A percentile compares a stretch with the other conserved stretches of the same genome.
phyloP scores from a whole-genome alignment of 1,140 invertebrate species.

The Magallana gigas region DNA sequence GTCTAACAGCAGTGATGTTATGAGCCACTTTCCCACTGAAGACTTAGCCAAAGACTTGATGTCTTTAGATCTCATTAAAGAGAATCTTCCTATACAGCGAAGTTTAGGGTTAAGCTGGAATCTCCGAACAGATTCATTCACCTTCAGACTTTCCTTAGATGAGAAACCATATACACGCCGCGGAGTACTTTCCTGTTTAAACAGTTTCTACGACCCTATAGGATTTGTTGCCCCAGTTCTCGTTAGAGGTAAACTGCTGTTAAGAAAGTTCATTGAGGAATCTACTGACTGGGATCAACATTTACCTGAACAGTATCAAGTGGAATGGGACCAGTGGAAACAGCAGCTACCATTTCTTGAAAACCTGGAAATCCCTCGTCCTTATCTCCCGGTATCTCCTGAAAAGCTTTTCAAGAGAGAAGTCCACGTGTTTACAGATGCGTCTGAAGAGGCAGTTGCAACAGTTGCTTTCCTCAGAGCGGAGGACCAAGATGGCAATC shows the following conservation, averaged over 20 bases:
- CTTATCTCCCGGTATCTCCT: too few relatives aligned
- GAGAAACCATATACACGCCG: too few relatives aligned
- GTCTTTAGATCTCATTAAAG: neutral
- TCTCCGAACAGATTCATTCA: too few relatives aligned
- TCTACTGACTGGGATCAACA: neutral
- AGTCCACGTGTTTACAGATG: neutral
- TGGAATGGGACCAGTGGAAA: too few relatives aligned
- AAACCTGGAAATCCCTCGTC: neutral
- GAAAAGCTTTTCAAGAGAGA: too few relatives aligned
- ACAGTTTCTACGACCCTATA: neutral
- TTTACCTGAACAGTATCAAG: too few relatives aligned
- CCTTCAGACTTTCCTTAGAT: too few relatives aligned
- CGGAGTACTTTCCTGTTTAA: neutral
- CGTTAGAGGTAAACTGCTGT: neutral
- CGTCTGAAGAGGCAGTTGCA: neutral
- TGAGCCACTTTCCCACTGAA: neutral
- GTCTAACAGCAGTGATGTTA: neutral
- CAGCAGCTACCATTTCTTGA: neutral
- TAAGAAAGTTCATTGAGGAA: neutral
- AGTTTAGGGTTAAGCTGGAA: too few relatives aligned
- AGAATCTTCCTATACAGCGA: too few relatives aligned
- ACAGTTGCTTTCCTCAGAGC: too few relatives aligned
- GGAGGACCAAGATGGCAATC: too few relatives aligned
- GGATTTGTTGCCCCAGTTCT: neutral
- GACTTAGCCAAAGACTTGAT: neutral